Evolutionary conservation across 2,888 invertebrate genomes (phyloP), one percentile per base, ranked within the genome.

Genomic region (Campopleginae sp.): DNA sequence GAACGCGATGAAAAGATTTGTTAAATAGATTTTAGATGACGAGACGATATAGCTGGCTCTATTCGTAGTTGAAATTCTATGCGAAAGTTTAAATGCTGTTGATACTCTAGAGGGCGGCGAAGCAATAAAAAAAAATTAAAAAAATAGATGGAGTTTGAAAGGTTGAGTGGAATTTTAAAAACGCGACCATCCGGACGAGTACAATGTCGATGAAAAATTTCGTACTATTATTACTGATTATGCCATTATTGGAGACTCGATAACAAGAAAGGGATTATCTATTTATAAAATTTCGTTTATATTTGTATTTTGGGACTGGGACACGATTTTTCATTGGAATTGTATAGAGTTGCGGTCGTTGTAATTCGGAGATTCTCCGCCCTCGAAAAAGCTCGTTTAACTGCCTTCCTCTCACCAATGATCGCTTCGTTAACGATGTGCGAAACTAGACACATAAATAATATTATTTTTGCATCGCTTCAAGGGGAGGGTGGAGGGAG

Each of bases 1-100:
- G 79, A 87, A 89, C 88, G 88, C 80, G 74, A 87, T 88, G 78
- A 87, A 88, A 87, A 23, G 2, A 87, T 90, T 91, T 92, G 91
- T 92, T 92, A 90, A 91, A 88, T 92, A 92, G 91, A 87, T 91
- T 89, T 87, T 91, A 91, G 90, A 88, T 83, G 82, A 89, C 88
- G 88, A 88, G 88, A 92, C 89, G 91, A 92, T 89, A 91, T 92
- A 92, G 92, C 90, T 91, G 92, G 92, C 92, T 92, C 92, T 92
- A 92, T 92, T 87, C 90, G 91, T 93, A 93, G 91, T 91, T 92
- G 89, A 89, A 87, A 86, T 83, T 85, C 84, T 87, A 87, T 86
- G 87, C 88, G 88, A 89, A 89, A 89, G 88, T 90, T 90, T 88
- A 89, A 77, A 89, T 76, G 86, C 87, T 87, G 89, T 90, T 90